phyloP scores from a whole-genome alignment of 35 echinoderm and acorn worm species.

The Heliocidaris erythrogramma region DNA sequence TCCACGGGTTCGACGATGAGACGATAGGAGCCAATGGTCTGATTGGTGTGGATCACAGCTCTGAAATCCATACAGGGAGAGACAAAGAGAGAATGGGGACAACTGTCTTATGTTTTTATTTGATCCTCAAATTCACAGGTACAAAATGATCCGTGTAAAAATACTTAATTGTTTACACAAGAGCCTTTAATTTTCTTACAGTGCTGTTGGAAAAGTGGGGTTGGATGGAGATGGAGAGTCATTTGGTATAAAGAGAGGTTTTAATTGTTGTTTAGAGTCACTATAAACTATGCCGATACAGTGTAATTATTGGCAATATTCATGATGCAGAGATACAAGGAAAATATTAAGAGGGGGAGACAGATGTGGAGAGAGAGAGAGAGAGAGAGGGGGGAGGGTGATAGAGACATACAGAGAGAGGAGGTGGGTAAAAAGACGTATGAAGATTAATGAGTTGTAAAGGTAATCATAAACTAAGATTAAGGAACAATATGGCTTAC shows the following conservation, averaged over 20 bases:
- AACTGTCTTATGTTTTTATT: not conserved
- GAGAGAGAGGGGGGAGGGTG: no score
- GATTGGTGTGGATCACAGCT: conserved; percentile 73
- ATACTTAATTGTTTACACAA: no score
- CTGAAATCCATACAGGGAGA: conserved; percentile 42
- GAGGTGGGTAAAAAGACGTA: no score
- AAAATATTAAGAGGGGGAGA: no score
- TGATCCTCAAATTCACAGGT: not conserved
- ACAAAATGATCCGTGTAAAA: not conserved
- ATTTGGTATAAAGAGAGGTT: no score
- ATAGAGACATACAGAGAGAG: no score
- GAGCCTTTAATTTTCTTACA: not conserved
- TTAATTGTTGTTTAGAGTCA: no score
- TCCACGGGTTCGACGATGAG: conserved; percentile 82
- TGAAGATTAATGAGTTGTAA: no score
- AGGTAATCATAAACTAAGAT: no score
- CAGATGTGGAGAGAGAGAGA: no score
- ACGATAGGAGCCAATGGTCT: conserved; percentile 66
- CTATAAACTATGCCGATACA: not conserved
- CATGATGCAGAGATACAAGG: not conserved
- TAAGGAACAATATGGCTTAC: no score
- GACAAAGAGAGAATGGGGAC: conserved; percentile 4
- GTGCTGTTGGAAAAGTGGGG: not conserved
- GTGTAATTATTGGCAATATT: not conserved
- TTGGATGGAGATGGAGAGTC: no score